phyloP scores from a whole-genome alignment of 2,113 vertebrate genomes.

The Hoplias malabaricus region DNA sequence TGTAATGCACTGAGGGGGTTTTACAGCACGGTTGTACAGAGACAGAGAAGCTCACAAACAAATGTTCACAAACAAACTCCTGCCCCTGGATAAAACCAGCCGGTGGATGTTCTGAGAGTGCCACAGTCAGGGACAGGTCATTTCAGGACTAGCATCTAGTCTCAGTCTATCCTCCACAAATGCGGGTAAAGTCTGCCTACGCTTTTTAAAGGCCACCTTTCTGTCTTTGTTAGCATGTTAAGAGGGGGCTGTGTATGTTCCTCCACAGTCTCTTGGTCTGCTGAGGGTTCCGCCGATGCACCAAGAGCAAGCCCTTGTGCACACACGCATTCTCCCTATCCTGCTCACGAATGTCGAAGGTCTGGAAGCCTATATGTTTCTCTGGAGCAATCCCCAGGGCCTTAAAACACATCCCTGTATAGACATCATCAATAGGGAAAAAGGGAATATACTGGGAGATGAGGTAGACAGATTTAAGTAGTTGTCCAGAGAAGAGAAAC shows the following conservation, averaged over 20 bases:
- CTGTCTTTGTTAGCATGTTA: slow-evolving; percentile 57
- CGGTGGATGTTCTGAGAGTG: too few species aligned
- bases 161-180: too few species aligned
- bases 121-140: too few species aligned
- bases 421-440: slow-evolving; percentile 83
- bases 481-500: slow-evolving; percentile 65
- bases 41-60: too few species aligned
- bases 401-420: slow-evolving; percentile 75
- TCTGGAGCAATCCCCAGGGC: slow-evolving; percentile 64
- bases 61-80: too few species aligned
- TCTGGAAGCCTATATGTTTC: slow-evolving; percentile 68
- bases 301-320: slow-evolving; percentile 73
- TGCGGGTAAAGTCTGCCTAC: too few species aligned
- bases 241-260: slow-evolving; percentile 62
- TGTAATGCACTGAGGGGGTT: too few species aligned
- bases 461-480: slow-evolving; percentile 53
- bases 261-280: slow-evolving; percentile 77
- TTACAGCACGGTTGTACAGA: too few species aligned
- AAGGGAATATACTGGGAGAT: slow-evolving; percentile 64
- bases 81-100: too few species aligned
- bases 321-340: slow-evolving; percentile 75
- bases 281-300: slow-evolving; percentile 75
- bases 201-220: too few species aligned
- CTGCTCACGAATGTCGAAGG: slow-evolving; percentile 60
- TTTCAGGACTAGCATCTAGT: too few species aligned